phyloP scores from a whole-genome alignment of 2,888 invertebrate genomes.

The Baronia brevicornis region DNA sequence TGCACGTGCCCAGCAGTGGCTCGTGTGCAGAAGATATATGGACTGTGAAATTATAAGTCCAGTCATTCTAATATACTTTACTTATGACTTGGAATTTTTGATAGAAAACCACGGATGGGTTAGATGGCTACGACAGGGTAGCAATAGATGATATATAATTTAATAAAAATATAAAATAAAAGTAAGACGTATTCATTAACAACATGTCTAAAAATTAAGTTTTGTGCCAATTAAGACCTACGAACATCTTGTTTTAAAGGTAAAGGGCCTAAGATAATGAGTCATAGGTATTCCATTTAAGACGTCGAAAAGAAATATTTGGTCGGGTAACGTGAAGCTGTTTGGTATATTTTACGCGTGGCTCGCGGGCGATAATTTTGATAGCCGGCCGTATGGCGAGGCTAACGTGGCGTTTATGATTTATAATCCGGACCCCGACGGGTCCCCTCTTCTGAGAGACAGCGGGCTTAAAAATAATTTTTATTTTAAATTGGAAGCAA shows the following conservation, averaged over 20 bases:
- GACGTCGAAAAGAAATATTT: constrained; percentile 55
- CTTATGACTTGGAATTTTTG: too few species aligned
- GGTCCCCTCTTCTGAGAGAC: constrained; percentile 58
- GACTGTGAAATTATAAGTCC: too few species aligned
- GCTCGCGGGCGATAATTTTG: constrained; percentile 65
- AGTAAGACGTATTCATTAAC: too few species aligned
- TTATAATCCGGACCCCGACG: constrained; percentile 67
- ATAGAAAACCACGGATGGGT: too few species aligned
- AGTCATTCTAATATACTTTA: too few species aligned
- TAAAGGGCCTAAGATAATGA: constrained; percentile 37
- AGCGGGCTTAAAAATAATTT: constrained; percentile 62
- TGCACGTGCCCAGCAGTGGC: too few species aligned
- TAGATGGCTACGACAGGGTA: too few species aligned
- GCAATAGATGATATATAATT: too few species aligned
- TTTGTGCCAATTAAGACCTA: constrained; percentile 10
- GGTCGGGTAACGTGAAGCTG: constrained; percentile 63
- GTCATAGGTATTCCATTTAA: constrained; percentile 49
- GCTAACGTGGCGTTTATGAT: constrained; percentile 70
- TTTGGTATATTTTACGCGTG: constrained; percentile 63
- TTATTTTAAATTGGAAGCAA: constrained; percentile 66
- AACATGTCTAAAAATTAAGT: too few species aligned
- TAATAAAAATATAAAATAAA: too few species aligned
- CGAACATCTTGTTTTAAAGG: constrained; percentile 10
- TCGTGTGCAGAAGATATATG: too few species aligned
- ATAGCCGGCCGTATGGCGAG: constrained; percentile 44